Conservation (phyloP, 2,888 invertebrate species). For the Aleiodes testaceus region DNA sequence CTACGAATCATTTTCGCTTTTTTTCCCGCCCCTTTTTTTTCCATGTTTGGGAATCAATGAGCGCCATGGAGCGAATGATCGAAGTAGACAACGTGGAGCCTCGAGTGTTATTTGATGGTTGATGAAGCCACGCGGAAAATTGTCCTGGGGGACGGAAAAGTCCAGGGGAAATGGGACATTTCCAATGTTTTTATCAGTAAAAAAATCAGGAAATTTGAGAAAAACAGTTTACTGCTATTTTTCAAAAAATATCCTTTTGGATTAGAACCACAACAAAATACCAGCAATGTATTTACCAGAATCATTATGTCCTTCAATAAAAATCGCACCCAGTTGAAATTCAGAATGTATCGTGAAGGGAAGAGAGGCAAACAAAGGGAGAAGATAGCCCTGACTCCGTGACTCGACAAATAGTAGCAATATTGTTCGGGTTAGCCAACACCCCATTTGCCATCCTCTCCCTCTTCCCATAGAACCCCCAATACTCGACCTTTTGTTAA, state of each 20-base stretch:
- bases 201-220: too few species aligned
- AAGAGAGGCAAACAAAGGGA: neutral
- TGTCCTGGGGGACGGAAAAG: constrained; percentile 35
- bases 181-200: too few species aligned
- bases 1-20: constrained; percentile 17
- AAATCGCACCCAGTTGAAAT: too few species aligned
- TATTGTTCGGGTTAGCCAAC: constrained; percentile 64
- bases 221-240: too few species aligned
- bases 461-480: constrained; percentile 31
- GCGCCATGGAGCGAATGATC: neutral
- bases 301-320: too few species aligned
- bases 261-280: too few species aligned
- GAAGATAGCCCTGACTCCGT: constrained; percentile 56
- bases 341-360: too few species aligned
- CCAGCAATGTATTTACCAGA: too few species aligned
- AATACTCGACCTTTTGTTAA: constrained; percentile 49
- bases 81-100: constrained; percentile 6
- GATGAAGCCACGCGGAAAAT: constrained; percentile 29
- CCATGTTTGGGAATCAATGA: neutral
- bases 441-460: constrained; percentile 56
- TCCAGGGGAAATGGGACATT: neutral
- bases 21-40: neutral
- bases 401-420: constrained; percentile 64
- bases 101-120: constrained; percentile 21
- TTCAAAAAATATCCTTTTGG: too few species aligned